Conservation (phyloP, 2,113 vertebrate species). For the Numenius arquata region DNA sequence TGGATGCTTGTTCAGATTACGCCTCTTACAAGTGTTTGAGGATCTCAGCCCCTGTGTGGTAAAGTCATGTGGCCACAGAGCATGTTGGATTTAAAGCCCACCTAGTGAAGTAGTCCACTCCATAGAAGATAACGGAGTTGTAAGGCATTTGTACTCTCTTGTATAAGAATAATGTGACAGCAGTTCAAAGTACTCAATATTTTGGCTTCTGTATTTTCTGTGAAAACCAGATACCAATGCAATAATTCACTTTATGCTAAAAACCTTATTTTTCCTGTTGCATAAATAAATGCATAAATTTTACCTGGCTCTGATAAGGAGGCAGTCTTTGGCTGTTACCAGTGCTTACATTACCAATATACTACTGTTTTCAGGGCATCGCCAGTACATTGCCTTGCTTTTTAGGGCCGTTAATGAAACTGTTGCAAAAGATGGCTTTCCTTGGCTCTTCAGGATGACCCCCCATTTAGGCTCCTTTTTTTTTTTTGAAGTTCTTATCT, state of each 20-base stretch:
- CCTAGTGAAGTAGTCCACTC: neutral
- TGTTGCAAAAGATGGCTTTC: neutral
- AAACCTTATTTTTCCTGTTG: neutral
- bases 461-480: neutral
- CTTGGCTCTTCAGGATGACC: neutral
- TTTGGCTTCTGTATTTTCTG: neutral
- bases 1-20: neutral
- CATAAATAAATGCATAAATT: neutral
- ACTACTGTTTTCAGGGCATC: neutral
- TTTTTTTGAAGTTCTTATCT: neutral
- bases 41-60: neutral
- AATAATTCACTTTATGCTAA: neutral
- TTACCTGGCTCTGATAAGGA: neutral
- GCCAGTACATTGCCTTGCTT: neutral
- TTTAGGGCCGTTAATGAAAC: neutral
- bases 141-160: neutral
- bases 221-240: neutral
- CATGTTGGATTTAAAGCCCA: neutral
- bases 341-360: neutral
- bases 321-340: neutral
- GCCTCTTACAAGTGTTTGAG: neutral
- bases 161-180: neutral
- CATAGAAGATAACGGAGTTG: neutral
- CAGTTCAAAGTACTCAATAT: neutral
- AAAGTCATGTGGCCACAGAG: neutral